Conservation (phyloP, 2,113 vertebrate species). For the Apus apus region DNA sequence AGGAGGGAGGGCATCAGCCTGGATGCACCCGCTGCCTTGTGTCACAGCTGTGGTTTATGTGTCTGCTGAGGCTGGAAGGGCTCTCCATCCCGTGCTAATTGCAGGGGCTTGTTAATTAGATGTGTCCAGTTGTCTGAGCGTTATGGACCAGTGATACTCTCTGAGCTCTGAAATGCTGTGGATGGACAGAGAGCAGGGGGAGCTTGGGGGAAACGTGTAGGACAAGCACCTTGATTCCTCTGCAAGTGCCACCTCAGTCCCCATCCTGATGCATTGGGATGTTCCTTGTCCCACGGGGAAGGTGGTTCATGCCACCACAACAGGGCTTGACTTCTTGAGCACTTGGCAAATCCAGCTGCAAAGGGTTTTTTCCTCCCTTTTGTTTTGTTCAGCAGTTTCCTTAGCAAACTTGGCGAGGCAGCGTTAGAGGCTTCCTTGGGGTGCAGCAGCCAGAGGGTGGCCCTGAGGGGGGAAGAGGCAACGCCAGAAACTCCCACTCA, state of each 20-base stretch:
- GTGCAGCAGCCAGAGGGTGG: neutral
- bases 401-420: rapidly evolving
- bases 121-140: neutral
- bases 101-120: rapidly evolving
- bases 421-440: rapidly evolving
- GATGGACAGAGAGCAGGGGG: neutral
- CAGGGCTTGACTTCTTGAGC: rapidly evolving
- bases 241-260: neutral
- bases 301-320: neutral
- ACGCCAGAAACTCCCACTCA: neutral
- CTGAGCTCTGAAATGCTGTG: rapidly evolving
- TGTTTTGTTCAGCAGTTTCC: neutral
- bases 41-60: neutral
- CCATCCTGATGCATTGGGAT: rapidly evolving
- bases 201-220: neutral
- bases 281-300: neutral
- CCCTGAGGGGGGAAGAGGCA: neutral
- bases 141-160: rapidly evolving
- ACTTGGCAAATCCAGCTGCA: neutral
- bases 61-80: neutral
- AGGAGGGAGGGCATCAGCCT: neutral
- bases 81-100: rapidly evolving
- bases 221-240: neutral
- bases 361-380: neutral
- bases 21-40: neutral